These are phyloP conservation scores for Telmatochromis sp. DNA, from an alignment of 2,113 vertebrate genomes.

Conservation along the genomic window DNA sequence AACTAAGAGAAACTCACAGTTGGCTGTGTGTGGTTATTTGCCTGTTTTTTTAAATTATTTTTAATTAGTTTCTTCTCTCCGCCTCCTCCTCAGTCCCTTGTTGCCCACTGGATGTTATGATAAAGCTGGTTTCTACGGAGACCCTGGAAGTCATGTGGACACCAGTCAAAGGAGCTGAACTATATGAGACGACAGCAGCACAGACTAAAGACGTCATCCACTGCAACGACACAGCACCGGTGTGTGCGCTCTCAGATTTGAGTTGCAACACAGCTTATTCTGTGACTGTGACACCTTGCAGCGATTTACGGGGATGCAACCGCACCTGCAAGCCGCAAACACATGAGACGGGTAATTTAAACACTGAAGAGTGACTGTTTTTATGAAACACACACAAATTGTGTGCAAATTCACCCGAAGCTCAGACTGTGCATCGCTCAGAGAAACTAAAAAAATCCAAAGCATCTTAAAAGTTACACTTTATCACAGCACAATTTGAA, in stretches of 20 bases:
- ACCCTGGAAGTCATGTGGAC: slow-evolving; percentile 80
- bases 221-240: slow-evolving; percentile 77
- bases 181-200: slow-evolving; percentile 77
- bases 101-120: slow-evolving; percentile 75
- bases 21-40: not conserved
- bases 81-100: slow-evolving; percentile 76
- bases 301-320: slow-evolving; percentile 78
- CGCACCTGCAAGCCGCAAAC: slow-evolving; percentile 63
- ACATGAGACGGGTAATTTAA: slow-evolving; percentile 76
- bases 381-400: not conserved
- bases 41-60: fast-evolving
- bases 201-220: slow-evolving; percentile 41
- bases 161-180: slow-evolving; percentile 80
- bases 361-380: not conserved
- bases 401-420: not conserved
- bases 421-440: not conserved
- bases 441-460: not conserved
- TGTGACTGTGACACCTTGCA: slow-evolving; percentile 79
- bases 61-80: not conserved
- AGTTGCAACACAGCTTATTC: slow-evolving; percentile 76
- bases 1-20: not conserved
- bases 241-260: slow-evolving; percentile 81
- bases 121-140: slow-evolving; percentile 75
- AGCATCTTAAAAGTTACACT: not conserved
- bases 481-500: not conserved